These are phyloP conservation scores for Trichechus manatus DNA, from an alignment of 2,113 vertebrate genomes.

Conservation along the genomic window DNA sequence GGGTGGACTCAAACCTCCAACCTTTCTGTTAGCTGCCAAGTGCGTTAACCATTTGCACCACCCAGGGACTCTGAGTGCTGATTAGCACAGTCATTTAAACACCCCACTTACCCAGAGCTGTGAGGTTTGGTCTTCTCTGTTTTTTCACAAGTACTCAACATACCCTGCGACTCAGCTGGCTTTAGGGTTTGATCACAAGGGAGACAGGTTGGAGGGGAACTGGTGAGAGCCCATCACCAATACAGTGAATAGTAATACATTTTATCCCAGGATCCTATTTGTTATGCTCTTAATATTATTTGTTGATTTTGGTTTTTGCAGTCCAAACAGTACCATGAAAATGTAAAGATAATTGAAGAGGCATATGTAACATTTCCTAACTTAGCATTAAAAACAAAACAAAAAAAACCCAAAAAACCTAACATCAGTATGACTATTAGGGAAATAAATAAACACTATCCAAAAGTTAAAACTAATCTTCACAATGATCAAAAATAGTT, in stretches of 20 bases:
- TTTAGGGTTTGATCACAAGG: neutral
- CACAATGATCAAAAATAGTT: neutral
- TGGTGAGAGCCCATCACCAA: neutral
- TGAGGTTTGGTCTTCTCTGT: neutral
- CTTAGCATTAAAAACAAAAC: neutral
- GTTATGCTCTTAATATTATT: neutral
- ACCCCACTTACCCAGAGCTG: neutral
- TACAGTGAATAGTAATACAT: neutral
- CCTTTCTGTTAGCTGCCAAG: neutral
- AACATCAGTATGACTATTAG: neutral
- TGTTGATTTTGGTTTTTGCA: neutral
- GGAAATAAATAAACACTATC: neutral
- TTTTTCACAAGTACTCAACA: neutral
- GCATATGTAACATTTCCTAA: neutral
- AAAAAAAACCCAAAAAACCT: neutral
- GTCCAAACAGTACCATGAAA: neutral
- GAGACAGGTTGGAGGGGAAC: neutral
- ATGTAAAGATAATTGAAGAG: neutral
- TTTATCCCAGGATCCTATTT: neutral
- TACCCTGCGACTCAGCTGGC: neutral
- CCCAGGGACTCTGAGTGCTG: neutral
- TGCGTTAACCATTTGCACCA: neutral
- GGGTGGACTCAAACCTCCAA: neutral
- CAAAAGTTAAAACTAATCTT: neutral
- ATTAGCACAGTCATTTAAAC: neutral